Evolutionary conservation across 2,888 invertebrate genomes (phyloP), one percentile per base, ranked within the genome.

Genomic region (Orchesella flavescens): DNA sequence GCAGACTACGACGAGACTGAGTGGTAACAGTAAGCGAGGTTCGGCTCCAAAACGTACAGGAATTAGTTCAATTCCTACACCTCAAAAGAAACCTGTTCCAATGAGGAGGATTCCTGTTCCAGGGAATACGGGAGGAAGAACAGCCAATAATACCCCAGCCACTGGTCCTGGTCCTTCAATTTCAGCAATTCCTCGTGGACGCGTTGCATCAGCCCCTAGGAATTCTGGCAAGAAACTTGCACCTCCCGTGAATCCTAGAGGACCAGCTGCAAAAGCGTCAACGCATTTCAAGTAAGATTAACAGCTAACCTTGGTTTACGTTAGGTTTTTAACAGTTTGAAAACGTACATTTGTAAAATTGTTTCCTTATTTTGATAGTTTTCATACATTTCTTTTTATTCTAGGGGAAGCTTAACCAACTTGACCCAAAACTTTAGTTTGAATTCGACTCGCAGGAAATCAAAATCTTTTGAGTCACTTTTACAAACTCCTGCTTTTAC

Each of bases 1-100:
- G 13, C 17, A 44, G 12, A 77, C 57, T 24, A 69, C 57, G 13
- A 59, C 59, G 7, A 57, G 77, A 15, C 59, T 77, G 4, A 77
- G 77, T 23, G 77, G 77, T n/a, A 77, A 77, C 21, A 24, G 46
- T 68, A 5, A 9, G n/a, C 66, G 69, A 55, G 68, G 77, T 17
- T 77, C 77, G 0, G 12, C 43, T 68, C 68, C n/a, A 10, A 53
- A 43, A 9, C 17, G 53, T 0, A 10, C 9, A 0, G 75, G 24
- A 34, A 7, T 34, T 1, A 66, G 65, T 24, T 65, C 65, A 2
- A 65, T 75, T n/a, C 77, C 77, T 0, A 68, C 77, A 4, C 77
- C 76, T 43, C 44, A 2, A n/a, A n/a, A n/a, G 12, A 19, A 15
- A 34, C 12, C 9, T 23, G 43, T 9, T 34, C 34, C 34, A 4